These are phyloP conservation scores for Drosophila picticornis DNA, from an alignment of 2,888 invertebrate species.

Conservation along the genomic window DNA sequence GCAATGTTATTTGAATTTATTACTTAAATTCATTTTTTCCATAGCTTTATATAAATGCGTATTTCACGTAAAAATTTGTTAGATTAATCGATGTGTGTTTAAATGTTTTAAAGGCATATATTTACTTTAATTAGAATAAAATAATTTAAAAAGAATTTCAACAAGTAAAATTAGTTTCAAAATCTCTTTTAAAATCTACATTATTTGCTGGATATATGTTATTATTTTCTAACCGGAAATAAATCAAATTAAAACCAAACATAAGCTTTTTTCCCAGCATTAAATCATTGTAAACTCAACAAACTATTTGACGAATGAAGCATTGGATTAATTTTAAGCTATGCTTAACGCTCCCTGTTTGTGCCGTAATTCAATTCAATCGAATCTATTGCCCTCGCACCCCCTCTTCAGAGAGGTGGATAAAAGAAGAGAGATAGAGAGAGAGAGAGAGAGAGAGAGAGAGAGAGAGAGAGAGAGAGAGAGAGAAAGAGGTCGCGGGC, in stretches of 20 bases:
- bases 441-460: too few species aligned
- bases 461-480: background rate
- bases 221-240: background rate
- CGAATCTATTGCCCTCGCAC: slow-evolving; percentile 43
- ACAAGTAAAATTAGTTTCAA: background rate
- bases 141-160: background rate
- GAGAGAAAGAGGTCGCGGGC: slow-evolving; percentile 4
- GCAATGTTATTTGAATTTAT: background rate
- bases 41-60: background rate
- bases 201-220: background rate
- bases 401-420: background rate
- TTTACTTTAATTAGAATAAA: background rate
- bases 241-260: background rate
- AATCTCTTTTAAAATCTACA: background rate
- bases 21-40: background rate
- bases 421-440: background rate
- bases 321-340: background rate
- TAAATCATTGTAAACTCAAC: background rate
- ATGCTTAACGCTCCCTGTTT: background rate
- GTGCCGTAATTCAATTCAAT: slow-evolving; percentile 60
- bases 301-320: background rate
- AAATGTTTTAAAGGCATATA: background rate
- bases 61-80: background rate
- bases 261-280: background rate
- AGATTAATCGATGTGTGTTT: background rate